A percentile compares a stretch with the other conserved stretches of the same genome.
Conservation (phyloP, 1,140 invertebrate species). For the Phocides pigmalion region DNA sequence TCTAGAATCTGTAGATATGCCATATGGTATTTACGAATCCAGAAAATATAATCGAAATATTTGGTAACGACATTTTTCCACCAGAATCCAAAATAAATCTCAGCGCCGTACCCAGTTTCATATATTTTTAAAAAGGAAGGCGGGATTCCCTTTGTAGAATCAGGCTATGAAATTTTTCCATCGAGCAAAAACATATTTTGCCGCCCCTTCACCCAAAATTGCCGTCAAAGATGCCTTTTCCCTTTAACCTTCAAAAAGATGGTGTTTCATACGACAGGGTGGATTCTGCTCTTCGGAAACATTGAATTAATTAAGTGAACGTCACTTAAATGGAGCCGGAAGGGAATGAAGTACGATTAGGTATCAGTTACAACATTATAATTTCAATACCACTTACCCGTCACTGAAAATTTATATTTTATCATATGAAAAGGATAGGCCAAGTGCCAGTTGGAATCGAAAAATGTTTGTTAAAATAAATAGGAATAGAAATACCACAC, state of each 20-base stretch:
- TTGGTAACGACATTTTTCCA: background rate
- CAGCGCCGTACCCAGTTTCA: background rate
- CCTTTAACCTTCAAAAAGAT: background rate
- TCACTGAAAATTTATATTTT: background rate
- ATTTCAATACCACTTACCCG: background rate
- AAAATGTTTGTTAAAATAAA: no score
- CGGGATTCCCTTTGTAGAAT: conserved; percentile 18
- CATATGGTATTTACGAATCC: background rate
- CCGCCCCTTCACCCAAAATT: conserved; percentile 3
- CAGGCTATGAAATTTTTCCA: conserved; percentile 21
- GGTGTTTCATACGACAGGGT: background rate
- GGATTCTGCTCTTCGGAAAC: background rate
- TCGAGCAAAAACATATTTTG: conserved; percentile 5
- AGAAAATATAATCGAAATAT: background rate
- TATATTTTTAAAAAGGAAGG: conserved; percentile 16
- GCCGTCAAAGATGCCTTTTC: conserved; percentile 9
- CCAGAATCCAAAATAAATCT: conserved; percentile 7
- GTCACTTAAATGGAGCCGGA: background rate
- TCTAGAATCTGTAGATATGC: no score
- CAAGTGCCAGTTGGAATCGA: no score
- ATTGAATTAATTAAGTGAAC: conserved; percentile 9
- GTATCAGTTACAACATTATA: background rate
- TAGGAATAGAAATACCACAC: no score
- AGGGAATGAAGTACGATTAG: background rate
- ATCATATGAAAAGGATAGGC: no score